Evolutionary conservation across 2,797 vertebrate species (phyloP), one percentile per base, ranked within the genome.

Genomic region (Trematomus bernacchii): DNA sequence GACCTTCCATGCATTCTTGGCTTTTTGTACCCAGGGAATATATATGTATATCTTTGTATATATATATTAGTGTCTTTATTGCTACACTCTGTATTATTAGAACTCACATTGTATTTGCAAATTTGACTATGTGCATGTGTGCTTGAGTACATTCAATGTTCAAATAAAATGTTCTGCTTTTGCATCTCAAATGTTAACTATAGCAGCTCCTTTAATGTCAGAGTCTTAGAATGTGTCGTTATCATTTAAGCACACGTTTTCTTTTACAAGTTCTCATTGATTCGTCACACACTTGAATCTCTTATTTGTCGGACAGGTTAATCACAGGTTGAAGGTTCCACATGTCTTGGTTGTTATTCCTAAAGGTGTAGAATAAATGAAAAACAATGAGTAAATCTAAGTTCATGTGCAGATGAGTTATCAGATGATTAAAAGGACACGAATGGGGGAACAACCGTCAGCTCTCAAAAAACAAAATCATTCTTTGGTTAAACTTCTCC

Each of bases 1-100:
- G 69, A 89, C 73, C 60, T 52, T 63, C 80, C 69, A 61, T 40
- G 64, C 50, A 76, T 80, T 79, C 66, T 69, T 64, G 53, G 48
- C 14, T 76, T 79, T 70, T 71, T 67, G 18, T 71, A 44, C 67
- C 70, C 46, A 77, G 64, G 65, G 66, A 88, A 77, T n/a, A n/a
- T n/a, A n/a, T n/a, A n/a, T n/a, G n/a, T 68, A 61, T 14, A 65
- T 46, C 3, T 73, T 53, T 52, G 0, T 37, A 21, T 46, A 51
- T 62, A 44, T 11, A 43, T 6, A 13, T 66, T 5, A 21, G 3
- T 30, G 42, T 61, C 53, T 62, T 42, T 60, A 51, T 60, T 42
- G 10, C 21, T 43, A 40, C 6, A 21, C 6, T 37, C 6, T 19
- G 5, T n/a, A 33, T 14, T 13, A 66, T n/a, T 43, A 58, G n/a